Conservation (phyloP, 2,797 vertebrate species). For the Amniataba percoides region DNA sequence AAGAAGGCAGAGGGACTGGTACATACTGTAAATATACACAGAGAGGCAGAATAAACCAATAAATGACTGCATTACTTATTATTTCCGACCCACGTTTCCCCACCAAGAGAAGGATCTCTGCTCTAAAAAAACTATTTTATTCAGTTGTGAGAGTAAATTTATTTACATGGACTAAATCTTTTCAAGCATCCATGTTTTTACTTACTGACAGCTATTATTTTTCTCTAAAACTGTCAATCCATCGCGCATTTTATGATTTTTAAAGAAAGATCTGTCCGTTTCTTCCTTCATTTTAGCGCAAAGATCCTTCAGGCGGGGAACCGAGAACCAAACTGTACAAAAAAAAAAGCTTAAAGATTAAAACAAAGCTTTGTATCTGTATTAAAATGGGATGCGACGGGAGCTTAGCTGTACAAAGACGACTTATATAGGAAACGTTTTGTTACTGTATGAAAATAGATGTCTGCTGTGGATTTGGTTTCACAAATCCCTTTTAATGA, state of each 20-base stretch:
- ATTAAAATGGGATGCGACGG: conserved; percentile 55
- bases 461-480: conserved; percentile 69
- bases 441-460: conserved; percentile 75
- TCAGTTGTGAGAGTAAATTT: not conserved
- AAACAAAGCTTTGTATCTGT: conserved; percentile 54
- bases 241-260: too few relatives aligned
- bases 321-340: conserved; percentile 56
- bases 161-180: not conserved
- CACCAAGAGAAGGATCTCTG: conserved; percentile 33
- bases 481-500: conserved; percentile 73
- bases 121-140: not conserved
- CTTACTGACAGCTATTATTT: not conserved
- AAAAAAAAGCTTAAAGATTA: conserved; percentile 45
- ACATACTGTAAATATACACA: conserved; percentile 59
- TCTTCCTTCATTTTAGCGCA: conserved; percentile 22
- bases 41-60: conserved; percentile 54
- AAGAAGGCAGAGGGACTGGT: conserved; percentile 59
- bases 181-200: not conserved
- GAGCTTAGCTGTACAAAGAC: conserved; percentile 63
- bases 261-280: too few relatives aligned
- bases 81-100: conserved; percentile 32
- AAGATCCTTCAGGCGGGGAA: conserved; percentile 47
- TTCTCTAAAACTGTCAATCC: too few relatives aligned
- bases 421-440: conserved; percentile 61
- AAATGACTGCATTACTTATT: conserved; percentile 58